Conservation (phyloP, 2,113 vertebrate genomes). For the Cacatua alba region DNA sequence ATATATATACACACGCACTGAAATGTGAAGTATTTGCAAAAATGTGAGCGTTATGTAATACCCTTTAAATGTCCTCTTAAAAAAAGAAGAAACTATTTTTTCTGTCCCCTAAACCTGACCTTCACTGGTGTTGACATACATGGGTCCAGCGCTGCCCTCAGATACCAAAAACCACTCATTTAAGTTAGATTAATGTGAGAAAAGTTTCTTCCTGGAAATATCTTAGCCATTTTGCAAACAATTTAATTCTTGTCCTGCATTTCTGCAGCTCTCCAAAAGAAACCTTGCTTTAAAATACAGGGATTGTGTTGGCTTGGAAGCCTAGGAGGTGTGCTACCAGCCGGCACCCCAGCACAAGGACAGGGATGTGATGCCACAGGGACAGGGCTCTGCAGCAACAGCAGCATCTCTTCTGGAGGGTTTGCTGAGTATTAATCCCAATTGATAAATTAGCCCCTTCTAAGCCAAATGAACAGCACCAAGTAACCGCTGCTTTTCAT, state of each 20-base stretch:
- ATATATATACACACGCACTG: too few relatives aligned
- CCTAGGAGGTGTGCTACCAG: background rate
- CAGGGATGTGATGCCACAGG: background rate
- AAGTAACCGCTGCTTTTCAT: background rate
- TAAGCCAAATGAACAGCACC: background rate
- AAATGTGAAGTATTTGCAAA: background rate
- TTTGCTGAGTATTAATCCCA: background rate
- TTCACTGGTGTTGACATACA: background rate
- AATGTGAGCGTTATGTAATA: background rate
- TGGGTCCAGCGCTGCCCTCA: background rate
- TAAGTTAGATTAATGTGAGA: background rate
- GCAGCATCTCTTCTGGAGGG: background rate
- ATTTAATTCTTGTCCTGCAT: background rate
- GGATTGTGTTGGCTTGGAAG: background rate
- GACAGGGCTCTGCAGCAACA: background rate
- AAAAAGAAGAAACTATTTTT: background rate
- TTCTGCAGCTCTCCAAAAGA: background rate
- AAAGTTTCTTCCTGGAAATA: constrained; percentile 11
- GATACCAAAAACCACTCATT: background rate
- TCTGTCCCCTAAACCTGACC: background rate
- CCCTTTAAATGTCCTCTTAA: background rate
- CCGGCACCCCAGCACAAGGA: accelerated
- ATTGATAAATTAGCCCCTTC: background rate
- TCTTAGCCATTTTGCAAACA: background rate
- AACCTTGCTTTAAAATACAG: accelerated